A percentile compares a stretch with the other conserved stretches of the same genome.
Conservation (phyloP, 2,797 vertebrate species). For the Mormyrops boulengeri region DNA sequence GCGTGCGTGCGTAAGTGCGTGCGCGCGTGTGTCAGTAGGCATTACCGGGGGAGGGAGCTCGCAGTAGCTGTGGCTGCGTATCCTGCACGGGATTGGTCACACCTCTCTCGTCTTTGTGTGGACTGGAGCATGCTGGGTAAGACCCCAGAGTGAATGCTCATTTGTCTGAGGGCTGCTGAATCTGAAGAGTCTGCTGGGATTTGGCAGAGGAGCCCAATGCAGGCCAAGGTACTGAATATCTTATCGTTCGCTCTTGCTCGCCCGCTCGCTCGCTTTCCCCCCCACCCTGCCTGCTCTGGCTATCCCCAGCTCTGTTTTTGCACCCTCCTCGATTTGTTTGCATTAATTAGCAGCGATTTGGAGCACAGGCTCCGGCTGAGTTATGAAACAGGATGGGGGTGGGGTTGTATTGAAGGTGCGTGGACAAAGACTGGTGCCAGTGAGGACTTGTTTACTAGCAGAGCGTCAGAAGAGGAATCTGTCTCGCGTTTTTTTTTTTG, state of each 20-base stretch:
- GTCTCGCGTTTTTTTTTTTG: constrained; percentile 7
- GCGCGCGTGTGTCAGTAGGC: constrained; percentile 38
- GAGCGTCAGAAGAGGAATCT: constrained; percentile 8
- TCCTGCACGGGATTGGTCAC: constrained; percentile 87
- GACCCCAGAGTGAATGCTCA: constrained; percentile 75
- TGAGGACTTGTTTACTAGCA: constrained; percentile 63
- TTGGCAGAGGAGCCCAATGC: constrained; percentile 54
- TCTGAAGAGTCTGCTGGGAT: constrained; percentile 65
- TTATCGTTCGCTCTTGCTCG: constrained; percentile 33
- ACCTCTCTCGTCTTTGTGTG: constrained; percentile 93
- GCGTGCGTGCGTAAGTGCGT: not conserved
- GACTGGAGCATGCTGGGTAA: constrained; percentile 82
- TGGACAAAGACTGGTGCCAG: constrained; percentile 67
- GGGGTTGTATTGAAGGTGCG: constrained; percentile 57
- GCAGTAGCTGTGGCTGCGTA: constrained; percentile 59
- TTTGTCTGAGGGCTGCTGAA: constrained; percentile 73
- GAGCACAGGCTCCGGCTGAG: constrained; percentile 43
- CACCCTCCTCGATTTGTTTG: constrained; percentile 29
- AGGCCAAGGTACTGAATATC: constrained; percentile 59
- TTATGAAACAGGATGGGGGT: constrained; percentile 64
- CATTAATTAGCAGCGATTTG: constrained; percentile 44
- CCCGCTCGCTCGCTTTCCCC: not conserved
- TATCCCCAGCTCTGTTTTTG: constrained; percentile 13
- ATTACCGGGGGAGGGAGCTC: constrained; percentile 65
- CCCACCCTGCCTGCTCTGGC: not conserved